Evolutionary conservation across 2,113 vertebrate genomes (phyloP), one percentile per base, ranked within the genome.

Genomic region (Girardinichthys multiradiatus): DNA sequence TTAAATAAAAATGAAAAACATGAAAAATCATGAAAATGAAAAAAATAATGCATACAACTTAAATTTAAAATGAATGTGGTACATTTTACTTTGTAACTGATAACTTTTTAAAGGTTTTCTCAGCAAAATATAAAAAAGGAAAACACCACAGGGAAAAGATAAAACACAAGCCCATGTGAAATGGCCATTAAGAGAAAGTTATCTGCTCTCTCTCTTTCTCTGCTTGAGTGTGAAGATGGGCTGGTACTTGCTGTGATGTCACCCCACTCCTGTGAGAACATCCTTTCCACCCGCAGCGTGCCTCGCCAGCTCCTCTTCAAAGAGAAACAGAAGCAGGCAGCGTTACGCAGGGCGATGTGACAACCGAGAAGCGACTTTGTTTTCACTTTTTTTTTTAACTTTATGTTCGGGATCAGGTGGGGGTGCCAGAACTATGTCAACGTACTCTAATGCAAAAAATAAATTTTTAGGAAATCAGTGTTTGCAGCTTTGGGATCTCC

Each of bases 161-260:
- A 21, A 54, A 54, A 51, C 48, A 64, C 57, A 80, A 68, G 30
- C 58, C 31, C 24, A 3, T 26, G 39, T 54, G 37, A 27, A 30
- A 65, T 65, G 3, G 35, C 29, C n/a, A 24, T 67, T 10, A 19
- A 62, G 48, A 61, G 8, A 81, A 79, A 77, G 27, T 17, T 29
- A 19, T 29, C 8, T 54, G 15, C 68, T 83, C 14, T 26, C 70
- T 29, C 60, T 33, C 61, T 45, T 13, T 39, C 70, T 58, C 83
- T 86, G 26, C 87, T 86, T 74, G 17, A 24, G 42, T 60, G 10
- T 63, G 29, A 63, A 68, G 74, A 86, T 89, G 86, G 92, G 91
- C 63, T 90, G 88, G 89, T 90, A 82, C 74, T 88, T 26, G 15
- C 11, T 81, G 85, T 93, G 91, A 92, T 92, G 91, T 93, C 92